These are phyloP conservation scores for Scelioninae gen. 2 DNA, from an alignment of 2,888 invertebrate genomes.

Conservation along the genomic window DNA sequence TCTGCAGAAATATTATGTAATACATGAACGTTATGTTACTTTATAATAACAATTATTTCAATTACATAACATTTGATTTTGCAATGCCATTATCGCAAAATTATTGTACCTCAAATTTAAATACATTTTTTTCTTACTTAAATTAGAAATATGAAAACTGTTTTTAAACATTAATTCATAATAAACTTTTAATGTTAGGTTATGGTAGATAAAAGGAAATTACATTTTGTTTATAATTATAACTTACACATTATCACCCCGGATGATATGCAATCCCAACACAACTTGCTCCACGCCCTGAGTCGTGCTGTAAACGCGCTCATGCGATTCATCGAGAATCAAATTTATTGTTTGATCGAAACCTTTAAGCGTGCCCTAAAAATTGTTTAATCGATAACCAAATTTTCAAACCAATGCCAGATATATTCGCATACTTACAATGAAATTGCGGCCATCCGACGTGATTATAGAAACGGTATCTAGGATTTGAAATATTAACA, in stretches of 20 bases:
- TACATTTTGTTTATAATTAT: too few relatives aligned
- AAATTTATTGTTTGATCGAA: constrained; percentile 99
- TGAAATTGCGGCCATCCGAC: constrained; percentile 96
- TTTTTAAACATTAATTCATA: too few relatives aligned
- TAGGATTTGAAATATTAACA: constrained; percentile 68
- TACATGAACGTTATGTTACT: too few relatives aligned
- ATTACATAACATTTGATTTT: too few relatives aligned
- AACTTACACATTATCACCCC: constrained; percentile 97
- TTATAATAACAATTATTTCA: too few relatives aligned
- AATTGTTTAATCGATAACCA: constrained; percentile 43
- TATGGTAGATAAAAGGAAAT: too few relatives aligned
- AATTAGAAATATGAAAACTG: too few relatives aligned
- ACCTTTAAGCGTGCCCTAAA: constrained; percentile 94
- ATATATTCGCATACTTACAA: constrained; percentile 78
- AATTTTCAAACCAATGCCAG: neutral
- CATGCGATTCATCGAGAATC: constrained; percentile 98
- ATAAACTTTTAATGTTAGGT: too few relatives aligned
- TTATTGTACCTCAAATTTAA: too few relatives aligned
- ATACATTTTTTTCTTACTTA: too few relatives aligned
- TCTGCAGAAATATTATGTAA: too few relatives aligned
- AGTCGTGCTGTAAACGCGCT: constrained; percentile 95
- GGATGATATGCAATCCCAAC: constrained; percentile 96
- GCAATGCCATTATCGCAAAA: too few relatives aligned
- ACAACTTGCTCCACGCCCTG: constrained; percentile 97
- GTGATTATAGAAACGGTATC: constrained; percentile 96